Evolutionary conservation across 2,888 invertebrate genomes (phyloP), one percentile per base, ranked within the genome.

Genomic region (Tetanocera ferruginea): DNA sequence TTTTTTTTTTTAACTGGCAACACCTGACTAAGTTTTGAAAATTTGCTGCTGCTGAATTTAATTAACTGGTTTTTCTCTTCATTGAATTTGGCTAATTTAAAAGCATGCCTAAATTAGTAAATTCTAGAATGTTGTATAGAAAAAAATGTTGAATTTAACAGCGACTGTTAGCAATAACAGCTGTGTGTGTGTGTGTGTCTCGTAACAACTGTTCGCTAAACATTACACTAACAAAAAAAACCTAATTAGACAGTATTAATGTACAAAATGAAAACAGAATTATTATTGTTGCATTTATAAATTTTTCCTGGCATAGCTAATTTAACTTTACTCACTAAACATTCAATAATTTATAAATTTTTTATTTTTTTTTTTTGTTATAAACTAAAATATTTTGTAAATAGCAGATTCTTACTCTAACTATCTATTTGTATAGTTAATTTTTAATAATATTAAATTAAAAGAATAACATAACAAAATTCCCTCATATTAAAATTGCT

Each of bases 1-100:
- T n/a, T n/a, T n/a, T n/a, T n/a, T n/a, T 3, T 25, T 14, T 4
- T 9, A 28, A 23, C 23, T 60, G 19, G 14, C 57, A 28, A 60
- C 57, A 60, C 57, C 25, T 25, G 28, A 60, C 57, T 60, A 25
- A 23, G 23, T 25, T 55, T 25, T 55, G 69, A 69, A 76, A 23
- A 66, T 62, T 49, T 28, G 76, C 76, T 78, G 70, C 51, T 76
- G 70, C 79, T 49, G n/a, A 49, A 55, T 67, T 67, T 2, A 60
- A 37, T 37, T 6, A 55, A 52, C 74, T 79, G 72, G 66, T 79
- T 62, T 57, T 80, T n/a, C n/a, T n/a, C n/a, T n/a, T 78, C 11
- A 77, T 79, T 81, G 88, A 88, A 88, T 88, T 88, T 84, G 80
- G 85, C 88, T 84, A 87, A 85, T 88, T 88, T 88, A 88, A 86